A percentile compares a stretch with the other conserved stretches of the same genome.
These are phyloP conservation scores for Sus scrofa DNA, from an alignment of 2,113 vertebrate genomes.

Conservation along the genomic window DNA sequence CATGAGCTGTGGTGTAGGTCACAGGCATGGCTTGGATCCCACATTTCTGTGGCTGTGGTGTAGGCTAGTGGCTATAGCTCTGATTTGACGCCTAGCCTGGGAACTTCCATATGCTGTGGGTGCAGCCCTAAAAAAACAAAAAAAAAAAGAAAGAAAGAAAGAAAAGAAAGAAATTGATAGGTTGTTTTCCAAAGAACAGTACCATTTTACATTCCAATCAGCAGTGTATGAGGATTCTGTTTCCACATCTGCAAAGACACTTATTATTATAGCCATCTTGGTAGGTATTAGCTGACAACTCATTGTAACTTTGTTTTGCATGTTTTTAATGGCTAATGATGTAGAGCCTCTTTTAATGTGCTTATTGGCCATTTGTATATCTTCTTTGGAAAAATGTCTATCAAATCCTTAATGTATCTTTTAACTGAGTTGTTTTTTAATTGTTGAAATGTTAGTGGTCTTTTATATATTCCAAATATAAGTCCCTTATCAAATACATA, in stretches of 20 bases:
- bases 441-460: background rate
- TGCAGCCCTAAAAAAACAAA: too few relatives aligned
- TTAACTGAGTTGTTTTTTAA: background rate
- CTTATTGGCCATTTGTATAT: background rate
- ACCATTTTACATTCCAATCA: background rate
- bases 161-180: too few relatives aligned
- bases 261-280: background rate
- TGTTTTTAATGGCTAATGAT: background rate
- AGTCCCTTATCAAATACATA: background rate
- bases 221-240: background rate
- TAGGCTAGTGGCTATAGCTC: too few relatives aligned
- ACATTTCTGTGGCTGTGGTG: too few relatives aligned
- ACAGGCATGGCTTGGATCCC: too few relatives aligned
- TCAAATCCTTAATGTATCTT: background rate
- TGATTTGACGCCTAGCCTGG: too few relatives aligned
- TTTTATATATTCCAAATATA: slow-evolving; percentile 27
- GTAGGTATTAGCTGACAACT: background rate
- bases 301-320: background rate
- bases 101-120: too few relatives aligned
- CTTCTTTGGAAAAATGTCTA: background rate
- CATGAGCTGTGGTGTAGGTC: too few relatives aligned
- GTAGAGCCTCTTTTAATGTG: background rate
- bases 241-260: background rate
- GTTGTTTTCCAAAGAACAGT: background rate
- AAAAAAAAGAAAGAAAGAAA: too few relatives aligned